Evolutionary conservation across 2,113 vertebrate species (phyloP), one percentile per base, ranked within the genome.

Genomic region (Grallaria varia): DNA sequence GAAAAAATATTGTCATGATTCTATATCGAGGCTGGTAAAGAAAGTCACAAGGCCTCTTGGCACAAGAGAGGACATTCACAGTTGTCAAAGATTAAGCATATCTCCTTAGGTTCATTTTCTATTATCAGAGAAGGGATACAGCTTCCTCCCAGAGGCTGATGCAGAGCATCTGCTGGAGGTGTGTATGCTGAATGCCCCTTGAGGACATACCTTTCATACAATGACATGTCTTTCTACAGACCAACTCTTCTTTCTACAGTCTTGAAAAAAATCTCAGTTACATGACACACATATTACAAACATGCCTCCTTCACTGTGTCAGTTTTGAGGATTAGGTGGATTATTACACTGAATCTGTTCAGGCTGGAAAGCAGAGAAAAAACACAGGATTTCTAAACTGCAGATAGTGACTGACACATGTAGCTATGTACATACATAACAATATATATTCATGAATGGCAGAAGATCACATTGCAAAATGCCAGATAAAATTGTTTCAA

Each of bases 401-500:
- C 17, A n/a, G 22, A 6, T 12, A 50, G 20, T 17, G n/a, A 39
- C 8, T 30, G 21, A 84, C 12, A 2, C 24, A 53, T 52, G 17
- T 6, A 74, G 24, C 18, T 60, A 12, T n/a, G 8, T 6, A 35
- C 11, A 23, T 59, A 16, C 6, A 19, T 37, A 52, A 21, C 63
- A 88, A 58, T 75, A 91, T 92, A 64, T 79, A 81, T 73, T 72
- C 42, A 47, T 87, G 84, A 95, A 89, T 60, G 67, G 58, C 44
- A 87, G 33, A 24, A 89, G 66, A 94, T 53, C 66, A 49, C 11
- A 64, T 31, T 77, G 53, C 68, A 64, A 80, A 95, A 93, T 89
- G 47, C 19, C 83, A 79, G 14, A 58, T 84, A 83, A 83, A 93
- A 79, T 83, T 66, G 33, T 59, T 96, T 92, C 75, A 85, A 94